Evolutionary conservation across 2,888 invertebrate genomes (phyloP).

Genomic region (Tanypteryx hageni): DNA sequence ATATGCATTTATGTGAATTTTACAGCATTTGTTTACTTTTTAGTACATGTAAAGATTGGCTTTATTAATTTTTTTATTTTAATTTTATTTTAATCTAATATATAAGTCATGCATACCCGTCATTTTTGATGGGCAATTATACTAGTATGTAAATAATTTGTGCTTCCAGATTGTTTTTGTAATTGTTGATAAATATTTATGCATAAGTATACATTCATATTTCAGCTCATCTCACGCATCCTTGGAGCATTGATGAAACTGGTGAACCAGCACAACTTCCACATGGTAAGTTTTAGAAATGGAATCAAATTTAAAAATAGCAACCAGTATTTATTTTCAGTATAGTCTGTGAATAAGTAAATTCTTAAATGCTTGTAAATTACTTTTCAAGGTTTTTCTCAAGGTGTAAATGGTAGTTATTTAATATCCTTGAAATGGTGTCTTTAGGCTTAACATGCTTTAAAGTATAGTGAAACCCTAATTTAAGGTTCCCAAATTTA

Average conservation of each 20-base stretch:
- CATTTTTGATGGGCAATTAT: too few species aligned
- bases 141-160: too few species aligned
- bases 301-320: background rate
- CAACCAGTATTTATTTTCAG: background rate
- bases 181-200: background rate
- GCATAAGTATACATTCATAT: slow-evolving; percentile 63
- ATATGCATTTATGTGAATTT: too few species aligned
- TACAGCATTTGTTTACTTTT: too few species aligned
- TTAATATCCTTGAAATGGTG: background rate
- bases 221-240: slow-evolving; percentile 75
- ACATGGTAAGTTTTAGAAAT: slow-evolving; percentile 72
- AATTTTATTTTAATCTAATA: too few species aligned
- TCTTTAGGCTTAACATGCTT: background rate
- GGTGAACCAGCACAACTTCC: slow-evolving; percentile 74
- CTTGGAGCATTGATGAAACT: slow-evolving; percentile 75
- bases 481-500: too few species aligned
- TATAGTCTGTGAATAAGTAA: background rate
- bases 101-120: too few species aligned
- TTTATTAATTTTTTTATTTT: too few species aligned
- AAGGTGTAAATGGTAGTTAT: background rate
- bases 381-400: background rate
- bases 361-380: background rate
- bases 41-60: too few species aligned
- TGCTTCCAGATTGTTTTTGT: background rate
- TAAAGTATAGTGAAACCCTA: too few species aligned